Evolutionary conservation across 1,140 invertebrate species (phyloP).

Genomic region (Drosophila ogumai): DNA sequence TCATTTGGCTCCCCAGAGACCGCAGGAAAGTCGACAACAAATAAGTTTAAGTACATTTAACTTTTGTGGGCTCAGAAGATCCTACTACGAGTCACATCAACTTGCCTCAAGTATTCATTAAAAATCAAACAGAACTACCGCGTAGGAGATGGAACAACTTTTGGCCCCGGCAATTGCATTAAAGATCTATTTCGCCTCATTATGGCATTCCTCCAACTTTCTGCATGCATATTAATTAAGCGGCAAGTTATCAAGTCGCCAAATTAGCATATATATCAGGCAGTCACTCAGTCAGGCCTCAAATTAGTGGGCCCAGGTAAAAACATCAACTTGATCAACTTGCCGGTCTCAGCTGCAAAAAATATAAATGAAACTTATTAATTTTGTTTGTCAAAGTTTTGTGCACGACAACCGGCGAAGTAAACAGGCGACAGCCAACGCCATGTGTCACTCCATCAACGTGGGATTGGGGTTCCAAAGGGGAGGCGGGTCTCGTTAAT

Average conservation of each 20-base stretch:
- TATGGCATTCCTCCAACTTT: conserved; percentile 45
- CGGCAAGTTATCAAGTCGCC: conserved; percentile 44
- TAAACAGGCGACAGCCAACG: conserved; percentile 43
- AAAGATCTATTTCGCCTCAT: conserved; percentile 64
- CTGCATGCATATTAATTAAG: conserved; percentile 66
- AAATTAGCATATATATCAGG: conserved; percentile 54
- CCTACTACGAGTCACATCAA: conserved; percentile 25
- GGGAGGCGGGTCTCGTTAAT: conserved; percentile 31
- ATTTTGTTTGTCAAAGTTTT: conserved; percentile 51
- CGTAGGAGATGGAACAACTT: conserved; percentile 41
- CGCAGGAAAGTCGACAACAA: conserved; percentile 59
- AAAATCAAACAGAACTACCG: conserved; percentile 61
- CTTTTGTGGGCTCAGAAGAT: conserved; percentile 47
- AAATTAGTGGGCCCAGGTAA: conserved; percentile 48
- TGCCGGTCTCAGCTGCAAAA: conserved; percentile 20
- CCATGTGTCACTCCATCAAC: conserved; percentile 54
- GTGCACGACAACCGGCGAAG: conserved; percentile 26
- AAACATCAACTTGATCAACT: conserved; percentile 25
- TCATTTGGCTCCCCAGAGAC: conserved; percentile 52
- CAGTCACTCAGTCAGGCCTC: conserved; percentile 29
- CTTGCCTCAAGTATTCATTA: conserved; percentile 61
- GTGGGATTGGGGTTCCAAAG: conserved; percentile 5
- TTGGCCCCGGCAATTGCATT: conserved; percentile 58
- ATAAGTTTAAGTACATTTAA: conserved; percentile 71
- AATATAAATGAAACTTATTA: conserved; percentile 56